phyloP scores from a whole-genome alignment of 1,140 invertebrate genomes.

The Macrosteles quadrilineatus region DNA sequence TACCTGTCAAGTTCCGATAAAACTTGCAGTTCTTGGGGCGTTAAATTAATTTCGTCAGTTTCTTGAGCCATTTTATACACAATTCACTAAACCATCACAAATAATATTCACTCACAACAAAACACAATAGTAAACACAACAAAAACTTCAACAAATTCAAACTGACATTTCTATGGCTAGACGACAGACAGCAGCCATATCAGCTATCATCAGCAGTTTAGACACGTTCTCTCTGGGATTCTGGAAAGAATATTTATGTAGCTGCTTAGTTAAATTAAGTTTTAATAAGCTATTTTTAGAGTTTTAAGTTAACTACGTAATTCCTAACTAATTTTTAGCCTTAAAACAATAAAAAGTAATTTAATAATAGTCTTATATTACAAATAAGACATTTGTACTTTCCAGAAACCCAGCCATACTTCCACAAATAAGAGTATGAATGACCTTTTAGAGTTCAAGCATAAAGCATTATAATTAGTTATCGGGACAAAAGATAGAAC shows the following conservation, averaged over 20 bases:
- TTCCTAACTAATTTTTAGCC: not conserved
- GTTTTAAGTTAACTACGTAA: not conserved
- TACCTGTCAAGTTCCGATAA: conserved; percentile 85
- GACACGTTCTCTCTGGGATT: conserved; percentile 15
- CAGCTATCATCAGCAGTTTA: conserved; percentile 13
- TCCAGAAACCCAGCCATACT: not conserved
- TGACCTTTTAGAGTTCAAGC: no score
- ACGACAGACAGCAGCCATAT: conserved; percentile 12
- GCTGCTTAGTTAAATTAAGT: not conserved
- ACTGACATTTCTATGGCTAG: conserved; percentile 14
- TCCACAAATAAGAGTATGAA: no score
- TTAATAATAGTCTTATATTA: not conserved
- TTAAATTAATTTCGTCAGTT: conserved; percentile 58
- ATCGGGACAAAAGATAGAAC: no score
- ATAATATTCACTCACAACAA: conserved; percentile 1
- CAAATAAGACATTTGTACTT: not conserved
- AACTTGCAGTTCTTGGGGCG: conserved; percentile 75
- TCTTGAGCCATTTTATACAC: conserved; percentile 53
- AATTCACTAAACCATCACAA: not conserved
- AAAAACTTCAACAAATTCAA: conserved; percentile 3
- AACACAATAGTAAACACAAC: not conserved
- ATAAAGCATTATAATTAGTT: no score
- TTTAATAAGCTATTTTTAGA: not conserved
- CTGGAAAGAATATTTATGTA: not conserved
- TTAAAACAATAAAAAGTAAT: not conserved